Evolutionary conservation across 2,113 vertebrate species (phyloP).

Genomic region (Tapirus terrestris): DNA sequence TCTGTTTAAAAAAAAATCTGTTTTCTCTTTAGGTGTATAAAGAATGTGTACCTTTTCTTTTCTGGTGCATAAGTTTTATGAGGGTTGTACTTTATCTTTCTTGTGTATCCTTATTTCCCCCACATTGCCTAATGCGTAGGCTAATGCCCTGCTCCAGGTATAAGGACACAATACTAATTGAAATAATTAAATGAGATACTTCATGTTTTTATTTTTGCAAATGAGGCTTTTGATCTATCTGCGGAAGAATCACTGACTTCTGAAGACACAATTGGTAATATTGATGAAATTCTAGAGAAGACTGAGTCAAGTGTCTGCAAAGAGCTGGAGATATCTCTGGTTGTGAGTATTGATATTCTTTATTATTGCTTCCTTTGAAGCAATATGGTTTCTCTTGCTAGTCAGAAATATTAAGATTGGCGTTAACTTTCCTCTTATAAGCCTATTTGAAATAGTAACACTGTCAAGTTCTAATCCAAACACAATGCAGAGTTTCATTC

Average conservation of each 20-base stretch:
- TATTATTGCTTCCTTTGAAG: slow-evolving; percentile 30
- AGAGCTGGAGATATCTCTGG: slow-evolving; percentile 84
- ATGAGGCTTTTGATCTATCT: slow-evolving; percentile 84
- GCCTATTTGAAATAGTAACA: slow-evolving; percentile 8
- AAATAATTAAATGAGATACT: slow-evolving; percentile 52
- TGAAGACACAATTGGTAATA: slow-evolving; percentile 70
- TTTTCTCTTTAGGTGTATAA: neutral
- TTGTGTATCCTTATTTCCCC: neutral
- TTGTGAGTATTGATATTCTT: slow-evolving; percentile 80
- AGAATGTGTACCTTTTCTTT: neutral
- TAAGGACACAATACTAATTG: neutral
- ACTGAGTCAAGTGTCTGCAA: slow-evolving; percentile 82
- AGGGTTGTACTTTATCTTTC: neutral
- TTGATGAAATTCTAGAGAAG: slow-evolving; percentile 84
- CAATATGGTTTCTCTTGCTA: neutral
- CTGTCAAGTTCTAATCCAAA: slow-evolving; percentile 22
- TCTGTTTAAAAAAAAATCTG: neutral
- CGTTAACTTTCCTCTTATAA: slow-evolving; percentile 1
- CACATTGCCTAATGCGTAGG: neutral
- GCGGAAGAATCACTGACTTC: slow-evolving; percentile 70
- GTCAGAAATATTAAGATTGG: neutral
- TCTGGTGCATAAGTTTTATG: neutral
- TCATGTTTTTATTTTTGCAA: slow-evolving; percentile 38
- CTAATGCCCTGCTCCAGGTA: neutral
- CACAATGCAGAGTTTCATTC: neutral